Conservation (phyloP, 2,113 vertebrate genomes). For the Campylorhamphus procurvoides region DNA sequence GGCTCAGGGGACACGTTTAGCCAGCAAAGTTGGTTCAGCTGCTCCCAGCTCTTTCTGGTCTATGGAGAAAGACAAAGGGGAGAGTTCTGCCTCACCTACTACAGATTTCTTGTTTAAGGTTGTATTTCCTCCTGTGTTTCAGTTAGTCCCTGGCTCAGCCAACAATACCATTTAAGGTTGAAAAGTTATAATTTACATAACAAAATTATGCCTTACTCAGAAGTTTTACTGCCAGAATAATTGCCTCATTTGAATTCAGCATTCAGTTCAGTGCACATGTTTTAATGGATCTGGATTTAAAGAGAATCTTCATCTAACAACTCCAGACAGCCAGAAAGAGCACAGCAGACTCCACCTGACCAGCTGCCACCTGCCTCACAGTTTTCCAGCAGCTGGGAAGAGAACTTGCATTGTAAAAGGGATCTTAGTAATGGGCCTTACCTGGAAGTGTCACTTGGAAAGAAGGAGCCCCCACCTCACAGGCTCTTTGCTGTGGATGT, state of each 20-base stretch:
- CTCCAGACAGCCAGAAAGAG: neutral
- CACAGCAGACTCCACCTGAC: neutral
- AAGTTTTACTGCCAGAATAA: slow-evolving; percentile 57
- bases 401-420: neutral
- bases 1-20: slow-evolving; percentile 20
- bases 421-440: neutral
- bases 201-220: slow-evolving; percentile 57
- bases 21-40: slow-evolving; percentile 46
- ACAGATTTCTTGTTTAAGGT: slow-evolving; percentile 19
- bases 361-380: neutral
- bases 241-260: slow-evolving; percentile 52
- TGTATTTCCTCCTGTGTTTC: slow-evolving; percentile 11
- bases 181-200: slow-evolving; percentile 57
- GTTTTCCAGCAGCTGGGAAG: neutral
- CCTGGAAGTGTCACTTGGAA: neutral
- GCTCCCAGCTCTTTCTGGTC: slow-evolving; percentile 36
- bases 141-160: neutral
- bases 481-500: neutral
- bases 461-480: neutral
- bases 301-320: neutral
- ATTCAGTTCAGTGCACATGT: neutral
- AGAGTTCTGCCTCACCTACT: slow-evolving; percentile 32
- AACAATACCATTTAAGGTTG: slow-evolving; percentile 46
- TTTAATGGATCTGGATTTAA: slow-evolving; percentile 10
- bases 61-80: slow-evolving; percentile 33